Conservation (phyloP, 2,888 invertebrate species). For the Ditula angustiorana region DNA sequence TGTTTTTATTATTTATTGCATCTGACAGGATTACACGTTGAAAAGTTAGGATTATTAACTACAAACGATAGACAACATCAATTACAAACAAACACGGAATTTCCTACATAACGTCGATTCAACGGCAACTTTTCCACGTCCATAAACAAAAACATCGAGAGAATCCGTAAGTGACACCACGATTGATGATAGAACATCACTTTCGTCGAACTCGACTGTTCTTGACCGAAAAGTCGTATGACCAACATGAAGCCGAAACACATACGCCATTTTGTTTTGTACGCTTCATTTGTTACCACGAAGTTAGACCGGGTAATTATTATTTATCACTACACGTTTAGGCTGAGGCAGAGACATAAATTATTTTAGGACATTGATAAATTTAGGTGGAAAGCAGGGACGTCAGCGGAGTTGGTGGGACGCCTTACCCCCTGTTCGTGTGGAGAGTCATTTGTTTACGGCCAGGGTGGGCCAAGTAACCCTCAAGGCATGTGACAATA, state of each 20-base stretch:
- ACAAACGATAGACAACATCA: too few relatives aligned
- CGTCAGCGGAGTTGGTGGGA: constrained; percentile 2
- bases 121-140: constrained; percentile 23
- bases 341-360: constrained; percentile 25
- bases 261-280: constrained; percentile 1
- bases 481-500: background rate
- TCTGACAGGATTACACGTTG: too few relatives aligned
- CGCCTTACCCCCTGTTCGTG: constrained; percentile 13
- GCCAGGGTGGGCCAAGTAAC: constrained; percentile 3
- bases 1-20: too few relatives aligned
- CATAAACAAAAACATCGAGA: constrained; percentile 34
- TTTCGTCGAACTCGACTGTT: constrained; percentile 11
- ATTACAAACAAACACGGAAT: too few relatives aligned
- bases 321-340: constrained; percentile 39
- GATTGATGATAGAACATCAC: constrained; percentile 38
- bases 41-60: too few relatives aligned
- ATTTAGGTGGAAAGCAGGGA: constrained; percentile 17
- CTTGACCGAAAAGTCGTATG: background rate
- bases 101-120: background rate
- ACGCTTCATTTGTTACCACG: constrained; percentile 24
- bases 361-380: constrained; percentile 36
- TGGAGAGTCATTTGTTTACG: constrained; percentile 31
- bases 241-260: background rate
- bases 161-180: constrained; percentile 36
- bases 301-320: constrained; percentile 39